These are phyloP conservation scores for Drosophila niveifrons DNA, from an alignment of 2,888 invertebrate genomes.

Conservation along the genomic window DNA sequence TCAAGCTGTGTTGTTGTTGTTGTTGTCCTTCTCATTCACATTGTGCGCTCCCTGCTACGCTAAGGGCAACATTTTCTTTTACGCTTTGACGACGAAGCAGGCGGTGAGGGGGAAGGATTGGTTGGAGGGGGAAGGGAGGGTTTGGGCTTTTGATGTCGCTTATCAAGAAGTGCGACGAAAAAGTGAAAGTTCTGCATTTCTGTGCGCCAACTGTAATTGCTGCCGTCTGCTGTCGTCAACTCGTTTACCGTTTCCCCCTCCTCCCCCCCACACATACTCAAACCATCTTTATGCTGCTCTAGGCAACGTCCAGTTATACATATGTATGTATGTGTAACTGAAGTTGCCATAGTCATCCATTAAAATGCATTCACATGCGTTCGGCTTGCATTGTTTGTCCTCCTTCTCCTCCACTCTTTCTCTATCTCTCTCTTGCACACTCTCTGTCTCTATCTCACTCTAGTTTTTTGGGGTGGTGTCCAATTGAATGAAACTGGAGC, in stretches of 20 bases:
- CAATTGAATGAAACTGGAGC: constrained; percentile 45
- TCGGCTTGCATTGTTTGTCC: constrained; percentile 54
- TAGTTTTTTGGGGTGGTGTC: constrained; percentile 17
- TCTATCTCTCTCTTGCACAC: not conserved
- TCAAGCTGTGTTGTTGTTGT: constrained; percentile 13
- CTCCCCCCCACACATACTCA: not conserved
- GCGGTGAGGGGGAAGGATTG: not conserved
- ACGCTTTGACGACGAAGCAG: constrained; percentile 14
- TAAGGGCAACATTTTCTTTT: constrained; percentile 36
- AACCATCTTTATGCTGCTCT: not conserved
- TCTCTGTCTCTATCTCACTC: not conserved
- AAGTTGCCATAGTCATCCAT: constrained; percentile 41
- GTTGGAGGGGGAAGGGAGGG: not conserved
- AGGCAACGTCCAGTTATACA: constrained; percentile 10
- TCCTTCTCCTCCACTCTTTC: not conserved
- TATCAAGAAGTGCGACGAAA: constrained; percentile 43
- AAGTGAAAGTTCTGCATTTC: constrained; percentile 47
- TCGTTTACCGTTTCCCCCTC: not conserved
- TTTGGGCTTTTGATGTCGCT: constrained; percentile 23
- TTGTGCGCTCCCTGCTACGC: constrained; percentile 13
- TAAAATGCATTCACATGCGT: constrained; percentile 65
- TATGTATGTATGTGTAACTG: not conserved
- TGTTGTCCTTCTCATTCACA: constrained; percentile 4
- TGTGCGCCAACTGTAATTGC: constrained; percentile 36
- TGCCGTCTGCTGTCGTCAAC: not conserved